phyloP scores from a whole-genome alignment of 2,888 invertebrate species.

The Exocentrus adspersus region DNA sequence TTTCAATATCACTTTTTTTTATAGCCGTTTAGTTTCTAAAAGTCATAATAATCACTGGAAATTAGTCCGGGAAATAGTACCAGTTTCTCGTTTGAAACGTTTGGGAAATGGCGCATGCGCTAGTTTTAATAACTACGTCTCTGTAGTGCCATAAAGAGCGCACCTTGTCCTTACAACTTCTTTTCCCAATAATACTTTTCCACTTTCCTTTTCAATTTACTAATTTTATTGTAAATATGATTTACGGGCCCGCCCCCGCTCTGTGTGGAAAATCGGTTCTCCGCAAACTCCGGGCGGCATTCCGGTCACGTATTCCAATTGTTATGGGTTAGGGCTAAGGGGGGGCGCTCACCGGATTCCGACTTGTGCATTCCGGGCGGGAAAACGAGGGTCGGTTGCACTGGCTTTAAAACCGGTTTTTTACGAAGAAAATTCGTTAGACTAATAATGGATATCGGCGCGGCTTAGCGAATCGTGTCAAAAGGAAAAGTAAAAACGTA shows the following conservation, averaged over 20 bases:
- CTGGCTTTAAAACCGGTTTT: constrained; percentile 20
- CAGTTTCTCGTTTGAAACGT: too few relatives aligned
- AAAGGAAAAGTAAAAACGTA: constrained; percentile 28
- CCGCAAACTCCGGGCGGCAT: constrained; percentile 39
- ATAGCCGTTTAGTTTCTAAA: too few relatives aligned
- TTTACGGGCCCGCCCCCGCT: constrained; percentile 51
- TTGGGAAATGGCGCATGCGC: too few relatives aligned
- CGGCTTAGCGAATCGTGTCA: constrained; percentile 16
- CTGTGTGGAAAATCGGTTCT: constrained; percentile 40
- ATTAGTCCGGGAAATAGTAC: too few relatives aligned
- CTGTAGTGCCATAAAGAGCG: constrained; percentile 17
- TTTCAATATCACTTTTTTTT: too few relatives aligned
- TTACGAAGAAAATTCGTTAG: constrained; percentile 41
- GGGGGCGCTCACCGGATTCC: constrained; percentile 49
- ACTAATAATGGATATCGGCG: constrained; percentile 32
- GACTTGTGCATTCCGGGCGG: constrained; percentile 49
- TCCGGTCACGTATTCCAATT: constrained; percentile 54
- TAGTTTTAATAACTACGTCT: too few relatives aligned
- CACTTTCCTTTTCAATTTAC: constrained; percentile 51
- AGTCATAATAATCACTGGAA: too few relatives aligned
- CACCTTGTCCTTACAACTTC: constrained; percentile 22
- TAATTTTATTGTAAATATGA: constrained; percentile 57
- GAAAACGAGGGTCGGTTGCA: constrained; percentile 7
- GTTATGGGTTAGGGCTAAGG: constrained; percentile 52
- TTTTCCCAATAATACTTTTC: constrained; percentile 39